These are phyloP conservation scores for Bombyx mori DNA, from an alignment of 1,140 invertebrate genomes.

Conservation along the genomic window DNA sequence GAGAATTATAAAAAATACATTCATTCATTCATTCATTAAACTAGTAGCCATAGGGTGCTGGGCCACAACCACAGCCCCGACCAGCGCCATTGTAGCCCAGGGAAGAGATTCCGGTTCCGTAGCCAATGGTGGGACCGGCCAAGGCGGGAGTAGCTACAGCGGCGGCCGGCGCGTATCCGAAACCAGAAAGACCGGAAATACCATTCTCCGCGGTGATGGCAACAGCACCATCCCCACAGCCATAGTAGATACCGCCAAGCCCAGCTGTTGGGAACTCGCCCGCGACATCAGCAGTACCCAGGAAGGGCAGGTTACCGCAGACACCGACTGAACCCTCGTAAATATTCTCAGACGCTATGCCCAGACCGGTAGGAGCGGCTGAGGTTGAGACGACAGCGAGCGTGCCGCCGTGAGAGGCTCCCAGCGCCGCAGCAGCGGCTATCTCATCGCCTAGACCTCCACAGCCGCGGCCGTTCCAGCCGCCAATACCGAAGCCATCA, in stretches of 20 bases:
- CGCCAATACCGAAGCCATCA: too few species aligned
- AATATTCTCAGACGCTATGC: constrained; percentile 7
- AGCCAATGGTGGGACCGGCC: not conserved
- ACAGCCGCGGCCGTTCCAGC: not conserved
- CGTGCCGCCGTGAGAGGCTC: constrained; percentile 3
- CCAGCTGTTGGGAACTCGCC: constrained; percentile 10
- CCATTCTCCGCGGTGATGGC: constrained; percentile 2
- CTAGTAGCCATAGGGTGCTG: too few species aligned
- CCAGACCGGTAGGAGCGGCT: constrained; percentile 8
- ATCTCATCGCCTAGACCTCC: not conserved
- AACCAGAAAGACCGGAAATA: not conserved
- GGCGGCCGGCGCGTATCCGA: not conserved
- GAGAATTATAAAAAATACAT: too few species aligned
- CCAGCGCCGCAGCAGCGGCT: constrained; percentile 1
- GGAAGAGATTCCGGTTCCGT: not conserved
- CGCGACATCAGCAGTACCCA: constrained; percentile 9
- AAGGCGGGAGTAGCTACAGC: too few species aligned
- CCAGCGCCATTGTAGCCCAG: not conserved
- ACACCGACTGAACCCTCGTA: constrained; percentile 8
- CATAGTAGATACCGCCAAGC: constrained; percentile 7
- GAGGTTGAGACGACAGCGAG: constrained; percentile 6
- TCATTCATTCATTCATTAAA: too few species aligned
- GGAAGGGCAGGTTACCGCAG: constrained; percentile 9
- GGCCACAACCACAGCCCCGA: not conserved
- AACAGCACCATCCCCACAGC: constrained; percentile 8